Evolutionary conservation across 2,888 invertebrate species (phyloP).

Genomic region (Laothoe populi): DNA sequence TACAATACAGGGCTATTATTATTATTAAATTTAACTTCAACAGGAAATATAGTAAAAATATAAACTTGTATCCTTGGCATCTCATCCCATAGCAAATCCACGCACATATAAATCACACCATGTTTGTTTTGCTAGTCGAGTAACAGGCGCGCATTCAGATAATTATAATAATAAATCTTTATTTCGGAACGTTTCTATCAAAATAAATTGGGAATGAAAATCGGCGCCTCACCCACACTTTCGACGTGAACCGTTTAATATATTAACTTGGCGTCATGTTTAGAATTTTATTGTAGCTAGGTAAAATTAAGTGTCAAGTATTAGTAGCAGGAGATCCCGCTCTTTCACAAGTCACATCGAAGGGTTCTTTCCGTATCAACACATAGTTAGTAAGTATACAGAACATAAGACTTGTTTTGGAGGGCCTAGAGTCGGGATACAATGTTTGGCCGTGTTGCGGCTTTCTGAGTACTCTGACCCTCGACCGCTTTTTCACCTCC

Average conservation of each 20-base stretch:
- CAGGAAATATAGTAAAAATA: slow-evolving; percentile 27
- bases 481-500: too few relatives aligned
- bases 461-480: too few relatives aligned
- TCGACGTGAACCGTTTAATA: background rate
- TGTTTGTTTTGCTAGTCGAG: slow-evolving; percentile 26
- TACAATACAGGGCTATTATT: too few relatives aligned
- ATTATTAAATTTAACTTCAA: background rate
- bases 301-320: background rate
- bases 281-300: background rate
- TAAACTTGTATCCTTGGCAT: slow-evolving; percentile 25
- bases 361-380: too few relatives aligned
- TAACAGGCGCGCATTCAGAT: slow-evolving; percentile 23
- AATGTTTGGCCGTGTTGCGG: too few relatives aligned
- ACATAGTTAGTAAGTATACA: too few relatives aligned
- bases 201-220: slow-evolving; percentile 16
- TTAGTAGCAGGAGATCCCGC: too few relatives aligned
- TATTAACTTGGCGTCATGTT: background rate
- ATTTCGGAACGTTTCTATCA: slow-evolving; percentile 16
- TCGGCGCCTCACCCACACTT: background rate
- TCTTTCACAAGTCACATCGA: too few relatives aligned
- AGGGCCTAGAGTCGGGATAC: too few relatives aligned
- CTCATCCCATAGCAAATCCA: slow-evolving; percentile 18
- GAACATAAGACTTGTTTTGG: too few relatives aligned
- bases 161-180: slow-evolving; percentile 25
- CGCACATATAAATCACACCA: slow-evolving; percentile 20